Conservation (phyloP, 2,113 vertebrate species). For the Zapus hudsonius region DNA sequence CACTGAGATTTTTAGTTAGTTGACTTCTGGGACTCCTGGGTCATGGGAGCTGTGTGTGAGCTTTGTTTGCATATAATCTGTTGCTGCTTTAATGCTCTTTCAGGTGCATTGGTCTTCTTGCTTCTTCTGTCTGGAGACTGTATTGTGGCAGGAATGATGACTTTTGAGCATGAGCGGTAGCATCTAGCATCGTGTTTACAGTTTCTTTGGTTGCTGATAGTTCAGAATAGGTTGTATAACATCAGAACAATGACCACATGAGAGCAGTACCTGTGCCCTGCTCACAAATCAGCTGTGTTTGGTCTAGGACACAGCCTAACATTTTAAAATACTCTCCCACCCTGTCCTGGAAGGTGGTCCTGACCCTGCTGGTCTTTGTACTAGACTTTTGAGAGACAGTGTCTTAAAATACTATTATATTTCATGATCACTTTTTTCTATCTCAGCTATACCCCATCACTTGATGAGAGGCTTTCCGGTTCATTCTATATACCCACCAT, state of each 20-base stretch:
- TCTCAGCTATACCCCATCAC: not conserved
- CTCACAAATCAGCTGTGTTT: not conserved
- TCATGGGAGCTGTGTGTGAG: not conserved
- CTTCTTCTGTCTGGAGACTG: not conserved
- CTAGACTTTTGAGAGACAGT: not conserved
- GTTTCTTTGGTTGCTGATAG: not conserved
- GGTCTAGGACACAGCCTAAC: not conserved
- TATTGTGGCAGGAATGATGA: not conserved
- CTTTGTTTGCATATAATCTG: not conserved
- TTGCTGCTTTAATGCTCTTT: not conserved
- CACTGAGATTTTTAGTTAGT: not conserved
- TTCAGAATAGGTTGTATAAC: not conserved
- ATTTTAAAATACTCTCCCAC: not conserved
- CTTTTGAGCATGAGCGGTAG: not conserved
- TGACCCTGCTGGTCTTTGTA: not conserved
- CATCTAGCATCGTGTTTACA: not conserved
- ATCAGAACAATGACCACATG: too few species aligned
- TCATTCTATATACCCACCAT: not conserved
- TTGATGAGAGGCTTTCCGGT: not conserved
- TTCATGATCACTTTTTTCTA: not conserved
- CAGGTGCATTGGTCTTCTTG: not conserved
- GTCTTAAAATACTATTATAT: not conserved
- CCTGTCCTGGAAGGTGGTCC: fast-evolving
- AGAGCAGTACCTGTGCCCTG: not conserved
- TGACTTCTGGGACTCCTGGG: not conserved